Evolutionary conservation across 2,888 invertebrate genomes (phyloP).

Genomic region (Stenodema calcarata): DNA sequence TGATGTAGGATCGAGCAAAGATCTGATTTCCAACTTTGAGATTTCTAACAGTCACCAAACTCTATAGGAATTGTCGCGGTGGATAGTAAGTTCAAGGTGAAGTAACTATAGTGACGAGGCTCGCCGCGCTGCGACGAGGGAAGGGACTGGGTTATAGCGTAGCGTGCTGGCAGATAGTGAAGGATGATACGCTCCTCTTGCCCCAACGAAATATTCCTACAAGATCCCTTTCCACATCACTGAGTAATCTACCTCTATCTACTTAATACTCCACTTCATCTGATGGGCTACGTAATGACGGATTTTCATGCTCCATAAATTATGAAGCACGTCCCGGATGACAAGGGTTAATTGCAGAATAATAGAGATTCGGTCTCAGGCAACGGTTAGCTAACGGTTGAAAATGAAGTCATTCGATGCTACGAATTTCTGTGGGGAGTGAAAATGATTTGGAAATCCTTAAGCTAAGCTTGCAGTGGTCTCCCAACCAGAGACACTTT

Average conservation of each 20-base stretch:
- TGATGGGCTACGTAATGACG: not conserved
- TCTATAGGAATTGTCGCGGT: too few relatives aligned
- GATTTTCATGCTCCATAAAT: not conserved
- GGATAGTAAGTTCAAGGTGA: not conserved
- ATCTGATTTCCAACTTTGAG: too few relatives aligned
- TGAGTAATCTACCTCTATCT: not conserved
- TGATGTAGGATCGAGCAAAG: too few relatives aligned
- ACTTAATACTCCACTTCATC: not conserved
- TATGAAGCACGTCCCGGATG: not conserved
- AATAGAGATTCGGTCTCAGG: not conserved
- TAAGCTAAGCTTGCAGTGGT: too few relatives aligned
- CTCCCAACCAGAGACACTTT: too few relatives aligned
- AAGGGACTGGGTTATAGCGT: not conserved
- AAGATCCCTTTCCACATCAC: not conserved
- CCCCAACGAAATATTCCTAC: not conserved
- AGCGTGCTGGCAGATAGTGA: slow-evolving; percentile 18
- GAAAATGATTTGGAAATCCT: too few relatives aligned
- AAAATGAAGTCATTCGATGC: too few relatives aligned
- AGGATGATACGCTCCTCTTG: not conserved
- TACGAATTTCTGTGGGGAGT: too few relatives aligned
- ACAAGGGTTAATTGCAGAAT: not conserved
- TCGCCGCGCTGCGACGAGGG: not conserved
- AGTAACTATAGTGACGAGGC: not conserved
- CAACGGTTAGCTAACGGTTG: too few relatives aligned
- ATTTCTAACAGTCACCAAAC: too few relatives aligned